phyloP scores from a whole-genome alignment of 2,888 invertebrate species.

The Heliconius ismenius region DNA sequence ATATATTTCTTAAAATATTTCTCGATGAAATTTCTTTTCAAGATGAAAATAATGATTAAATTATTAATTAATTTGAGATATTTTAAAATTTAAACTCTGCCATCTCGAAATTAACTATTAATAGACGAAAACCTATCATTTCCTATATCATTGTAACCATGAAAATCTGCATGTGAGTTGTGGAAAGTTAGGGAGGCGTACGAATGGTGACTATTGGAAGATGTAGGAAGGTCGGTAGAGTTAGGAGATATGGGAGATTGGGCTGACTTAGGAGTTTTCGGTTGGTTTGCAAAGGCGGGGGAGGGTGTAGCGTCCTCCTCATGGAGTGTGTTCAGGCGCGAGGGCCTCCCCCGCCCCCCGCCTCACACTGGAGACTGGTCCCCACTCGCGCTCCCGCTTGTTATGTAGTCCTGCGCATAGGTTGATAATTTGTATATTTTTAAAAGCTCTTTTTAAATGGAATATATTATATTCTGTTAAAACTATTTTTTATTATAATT shows the following conservation, averaged over 20 bases:
- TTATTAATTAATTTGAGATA: no score
- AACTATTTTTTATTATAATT: no score
- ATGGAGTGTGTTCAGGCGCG: constrained; percentile 73
- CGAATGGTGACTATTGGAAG: not conserved
- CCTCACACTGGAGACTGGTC: constrained; percentile 79
- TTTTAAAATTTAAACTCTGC: no score
- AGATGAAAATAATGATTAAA: no score
- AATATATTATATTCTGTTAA: no score
- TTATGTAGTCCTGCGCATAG: constrained; percentile 73
- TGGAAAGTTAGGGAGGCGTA: constrained; percentile 29
- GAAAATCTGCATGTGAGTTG: constrained; percentile 29
- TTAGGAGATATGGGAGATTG: constrained; percentile 1
- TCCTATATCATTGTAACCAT: constrained; percentile 40
- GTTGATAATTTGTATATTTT: not conserved
- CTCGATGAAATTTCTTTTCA: no score
- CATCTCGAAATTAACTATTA: constrained; percentile 20
- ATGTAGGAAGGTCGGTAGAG: constrained; percentile 16
- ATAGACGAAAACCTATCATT: constrained; percentile 25
- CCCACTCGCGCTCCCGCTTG: constrained; percentile 75
- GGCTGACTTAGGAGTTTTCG: constrained; percentile 19
- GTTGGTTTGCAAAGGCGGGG: constrained; percentile 39
- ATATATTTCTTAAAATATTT: no score
- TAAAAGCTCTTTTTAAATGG: not conserved
- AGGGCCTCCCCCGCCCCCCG: constrained; percentile 77
- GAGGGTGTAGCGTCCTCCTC: constrained; percentile 70